These are phyloP conservation scores for Enteromius argenteus DNA, from an alignment of 2,797 vertebrate genomes.

Conservation along the genomic window DNA sequence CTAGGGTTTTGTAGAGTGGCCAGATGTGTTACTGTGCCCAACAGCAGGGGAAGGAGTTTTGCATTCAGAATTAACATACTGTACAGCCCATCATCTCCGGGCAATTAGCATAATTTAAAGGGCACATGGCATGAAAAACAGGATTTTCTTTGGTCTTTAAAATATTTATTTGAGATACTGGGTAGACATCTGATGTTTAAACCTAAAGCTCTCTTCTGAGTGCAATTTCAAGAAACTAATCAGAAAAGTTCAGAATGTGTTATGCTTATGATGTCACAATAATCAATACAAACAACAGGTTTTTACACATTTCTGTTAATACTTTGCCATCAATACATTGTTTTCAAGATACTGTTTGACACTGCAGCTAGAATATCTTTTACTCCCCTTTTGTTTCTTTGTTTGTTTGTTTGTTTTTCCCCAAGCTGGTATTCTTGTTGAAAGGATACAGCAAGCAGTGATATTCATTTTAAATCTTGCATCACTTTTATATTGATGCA, in stretches of 20 bases:
- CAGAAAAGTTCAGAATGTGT: background rate
- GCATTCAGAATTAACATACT: conserved; percentile 9
- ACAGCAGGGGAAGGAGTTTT: background rate
- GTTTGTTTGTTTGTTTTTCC: background rate
- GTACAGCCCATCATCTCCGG: conserved; percentile 3
- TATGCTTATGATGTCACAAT: background rate
- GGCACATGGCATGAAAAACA: background rate
- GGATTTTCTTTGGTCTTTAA: background rate
- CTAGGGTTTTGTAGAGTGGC: background rate
- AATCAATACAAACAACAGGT: background rate
- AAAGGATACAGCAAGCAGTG: background rate
- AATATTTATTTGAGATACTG: background rate
- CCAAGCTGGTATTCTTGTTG: background rate
- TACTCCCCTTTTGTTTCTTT: background rate
- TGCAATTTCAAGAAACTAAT: background rate
- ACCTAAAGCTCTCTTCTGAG: background rate
- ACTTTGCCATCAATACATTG: background rate
- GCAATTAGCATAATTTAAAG: conserved; percentile 11
- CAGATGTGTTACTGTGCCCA: conserved; percentile 26
- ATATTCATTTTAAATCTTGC: background rate
- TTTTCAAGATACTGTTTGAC: background rate
- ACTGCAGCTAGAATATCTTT: background rate
- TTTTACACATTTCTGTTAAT: background rate
- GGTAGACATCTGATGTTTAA: background rate
- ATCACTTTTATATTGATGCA: background rate